Evolutionary conservation across 2,797 vertebrate genomes (phyloP), one percentile per base, ranked within the genome.

Genomic region (Hoplostethus mediterraneus): DNA sequence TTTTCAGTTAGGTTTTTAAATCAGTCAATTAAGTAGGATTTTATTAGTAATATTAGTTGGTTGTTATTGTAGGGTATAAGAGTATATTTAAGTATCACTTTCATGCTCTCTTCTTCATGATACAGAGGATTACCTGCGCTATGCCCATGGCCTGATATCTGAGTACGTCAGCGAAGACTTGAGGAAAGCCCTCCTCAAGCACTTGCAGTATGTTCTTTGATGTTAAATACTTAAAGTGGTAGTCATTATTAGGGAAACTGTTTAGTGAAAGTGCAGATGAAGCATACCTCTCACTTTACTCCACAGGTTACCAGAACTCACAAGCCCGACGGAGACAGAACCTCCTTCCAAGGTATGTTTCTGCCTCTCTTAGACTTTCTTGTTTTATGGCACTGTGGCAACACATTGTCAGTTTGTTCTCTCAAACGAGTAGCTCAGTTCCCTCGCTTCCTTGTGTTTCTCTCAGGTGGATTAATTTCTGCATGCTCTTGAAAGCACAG

Each of bases 61-160:
- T 28, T 28, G 28, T 28, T n/a, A 31, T 16, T 36, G n/a, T 40
- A 36, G 25, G 17, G 6, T 52, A 28, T 21, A 3, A 11, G 5
- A 25, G 9, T 28, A 2, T 11, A 3, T 14, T 42, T 44, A 17
- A 33, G 9, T 31, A 6, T 53, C 30, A 54, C 21, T n/a, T 11
- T 47, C 28, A 45, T 5, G 16, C 38, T 73, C 5, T 82, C 71
- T 4, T 65, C 31, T 80, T 63, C 10, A 12, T 53, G 55, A 68
- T 73, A 47, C 92, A 98, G 97, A 96, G 85, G 97, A 98, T 80
- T 98, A 96, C 65, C 49, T 97, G n/a, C 90, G 94, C 8, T 99
- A 98, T 45, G 96, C 97, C 60, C 96, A 99, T 66, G 97, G 98
- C 42, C 93, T 99, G 73, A 91, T 99, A 90, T 98, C 98, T 0